Base-by-base conservation (phyloP, 2,113 vertebrate species). In the Hepsetus odoe region DNA sequence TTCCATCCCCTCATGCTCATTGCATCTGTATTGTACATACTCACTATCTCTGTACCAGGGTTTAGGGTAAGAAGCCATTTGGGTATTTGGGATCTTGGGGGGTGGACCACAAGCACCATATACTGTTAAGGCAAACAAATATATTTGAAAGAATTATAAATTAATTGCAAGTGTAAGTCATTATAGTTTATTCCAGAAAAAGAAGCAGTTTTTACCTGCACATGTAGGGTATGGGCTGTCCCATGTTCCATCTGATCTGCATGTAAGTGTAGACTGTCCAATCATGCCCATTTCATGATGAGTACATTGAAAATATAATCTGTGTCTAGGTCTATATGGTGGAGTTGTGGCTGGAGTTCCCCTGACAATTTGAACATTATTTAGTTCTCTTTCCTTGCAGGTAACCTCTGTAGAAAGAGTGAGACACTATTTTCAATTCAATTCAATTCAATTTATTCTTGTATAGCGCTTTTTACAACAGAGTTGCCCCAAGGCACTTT, bases 11-110 rank as follows among this genome's bases (percentile, higher is more conserved):
- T 86, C 83, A 12, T 12, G 42, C 0, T 0, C 0, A 11, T 67
- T 61, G 55, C 89, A 90, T 0, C 3, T 28, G 0, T 85, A 90
- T 75, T 79, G 7, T 56, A 85, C 59, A 6, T 0, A 44, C 14
- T 83, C 75, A 53, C 28, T 35, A 64, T 71, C 16, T 6, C 0
- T 62, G 71, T 87, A 88, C 2, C 20, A 0, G 0, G 0, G 0
- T 33, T 35, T 61, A 0, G 11, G 9, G 1, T 16, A 2, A 0
- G 16, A 10, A 5, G 16, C 30, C 10, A 53, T n/a, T 26, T 81
- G 77, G 65, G 76, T 84, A 76, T 80, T 22, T 1, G 0, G 1
- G 42, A 88, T 1, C 0, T 0, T 44, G 51, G 64, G 33, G 8
- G 46, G 32, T 5, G 32, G 33, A 24, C 38, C 56, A 74, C 44